phyloP scores from a whole-genome alignment of 2,888 invertebrate genomes.

The Andrena praecox region DNA sequence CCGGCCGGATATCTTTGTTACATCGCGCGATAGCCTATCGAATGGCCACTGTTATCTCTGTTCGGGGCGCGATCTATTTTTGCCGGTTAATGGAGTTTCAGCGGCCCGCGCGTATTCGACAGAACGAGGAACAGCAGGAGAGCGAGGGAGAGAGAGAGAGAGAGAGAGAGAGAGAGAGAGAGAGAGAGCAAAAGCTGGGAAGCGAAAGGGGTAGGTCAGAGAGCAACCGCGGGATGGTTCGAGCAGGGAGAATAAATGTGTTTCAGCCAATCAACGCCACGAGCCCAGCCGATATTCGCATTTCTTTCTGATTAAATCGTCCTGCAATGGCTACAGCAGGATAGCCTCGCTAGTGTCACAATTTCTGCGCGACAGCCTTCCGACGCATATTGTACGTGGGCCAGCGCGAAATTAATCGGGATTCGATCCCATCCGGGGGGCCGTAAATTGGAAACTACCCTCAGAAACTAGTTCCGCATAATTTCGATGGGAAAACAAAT shows the following conservation, averaged over 20 bases:
- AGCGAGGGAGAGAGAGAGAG: neutral
- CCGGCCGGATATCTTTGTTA: conserved; percentile 59
- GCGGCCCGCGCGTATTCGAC: conserved; percentile 34
- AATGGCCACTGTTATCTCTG: conserved; percentile 70
- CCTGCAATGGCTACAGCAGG: conserved; percentile 48
- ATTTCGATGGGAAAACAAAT: conserved; percentile 81
- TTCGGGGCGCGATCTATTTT: conserved; percentile 73
- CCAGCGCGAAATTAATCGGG: conserved; percentile 79
- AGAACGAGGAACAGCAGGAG: conserved; percentile 22
- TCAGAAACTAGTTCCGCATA: conserved; percentile 82
- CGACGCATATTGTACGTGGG: conserved; percentile 55
- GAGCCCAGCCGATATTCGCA: conserved; percentile 61
- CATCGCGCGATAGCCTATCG: conserved; percentile 67
- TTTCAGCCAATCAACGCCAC: conserved; percentile 73
- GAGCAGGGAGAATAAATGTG: conserved; percentile 66
- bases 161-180: neutral
- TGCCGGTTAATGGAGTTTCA: conserved; percentile 77
- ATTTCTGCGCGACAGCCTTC: conserved; percentile 68
- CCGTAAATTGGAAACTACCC: conserved; percentile 82
- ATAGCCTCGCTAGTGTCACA: conserved; percentile 66
- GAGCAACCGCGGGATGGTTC: conserved; percentile 20
- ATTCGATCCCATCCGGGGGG: conserved; percentile 77
- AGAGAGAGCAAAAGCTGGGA: neutral
- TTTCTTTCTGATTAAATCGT: conserved; percentile 80
- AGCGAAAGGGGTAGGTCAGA: conserved; percentile 11